Conservation (phyloP, 1,140 invertebrate genomes). For the Zaprionus tsacasi region DNA sequence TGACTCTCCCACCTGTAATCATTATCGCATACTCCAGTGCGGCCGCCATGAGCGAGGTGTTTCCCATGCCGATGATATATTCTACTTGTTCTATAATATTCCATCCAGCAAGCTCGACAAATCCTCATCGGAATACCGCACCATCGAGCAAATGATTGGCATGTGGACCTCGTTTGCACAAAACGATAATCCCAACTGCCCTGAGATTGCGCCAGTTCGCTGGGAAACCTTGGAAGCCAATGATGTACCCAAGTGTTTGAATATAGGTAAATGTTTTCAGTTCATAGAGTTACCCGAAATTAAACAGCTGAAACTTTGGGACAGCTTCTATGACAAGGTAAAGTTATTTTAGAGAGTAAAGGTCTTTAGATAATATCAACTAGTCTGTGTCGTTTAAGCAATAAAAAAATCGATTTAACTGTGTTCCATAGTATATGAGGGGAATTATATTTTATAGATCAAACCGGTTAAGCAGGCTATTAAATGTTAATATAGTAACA, state of each 20-base stretch:
- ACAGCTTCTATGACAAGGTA: slow-evolving; percentile 65
- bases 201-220: slow-evolving; percentile 23
- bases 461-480: not conserved
- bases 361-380: not conserved
- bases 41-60: slow-evolving; percentile 74
- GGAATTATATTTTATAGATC: not conserved
- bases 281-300: slow-evolving; percentile 78
- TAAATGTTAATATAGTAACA: not conserved
- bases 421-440: not conserved
- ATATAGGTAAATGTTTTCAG: slow-evolving; percentile 76
- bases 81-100: slow-evolving; percentile 86
- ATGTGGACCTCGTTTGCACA: slow-evolving; percentile 84
- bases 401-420: not conserved
- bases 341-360: slow-evolving; percentile 38
- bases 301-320: slow-evolving; percentile 83
- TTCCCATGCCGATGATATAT: slow-evolving; percentile 87
- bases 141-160: slow-evolving; percentile 75
- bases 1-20: slow-evolving; percentile 72
- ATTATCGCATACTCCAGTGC: slow-evolving; percentile 75
- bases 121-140: slow-evolving; percentile 65
- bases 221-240: slow-evolving; percentile 56
- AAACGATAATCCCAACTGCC: slow-evolving; percentile 69
- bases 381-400: not conserved
- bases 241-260: slow-evolving; percentile 66
- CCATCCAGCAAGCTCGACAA: slow-evolving; percentile 80